Percentiles rank a stretch among this genome's conserved stretches.
Evolutionary conservation across 2,797 vertebrate species (phyloP).

Genomic region (Ctenopoma kingsleyae): DNA sequence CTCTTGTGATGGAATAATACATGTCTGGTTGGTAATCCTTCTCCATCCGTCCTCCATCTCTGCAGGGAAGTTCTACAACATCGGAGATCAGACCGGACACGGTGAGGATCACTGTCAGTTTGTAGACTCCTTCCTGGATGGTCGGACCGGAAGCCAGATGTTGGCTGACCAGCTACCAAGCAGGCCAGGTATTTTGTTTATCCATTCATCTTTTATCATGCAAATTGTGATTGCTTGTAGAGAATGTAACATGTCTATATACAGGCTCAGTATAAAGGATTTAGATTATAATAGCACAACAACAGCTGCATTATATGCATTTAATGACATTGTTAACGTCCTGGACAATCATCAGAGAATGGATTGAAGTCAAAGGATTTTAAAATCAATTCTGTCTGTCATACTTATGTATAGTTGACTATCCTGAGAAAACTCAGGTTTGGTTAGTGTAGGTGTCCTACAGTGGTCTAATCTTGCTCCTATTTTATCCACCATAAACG

Average conservation of each 20-base stretch:
- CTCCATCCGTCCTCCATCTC: constrained; percentile 22
- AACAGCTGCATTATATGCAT: neutral
- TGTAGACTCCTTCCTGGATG: constrained; percentile 97
- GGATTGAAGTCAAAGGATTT: too few relatives aligned
- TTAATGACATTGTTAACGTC: neutral
- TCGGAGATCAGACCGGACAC: constrained; percentile 94
- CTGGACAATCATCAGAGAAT: neutral
- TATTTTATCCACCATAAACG: neutral
- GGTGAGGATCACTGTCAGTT: constrained; percentile 99
- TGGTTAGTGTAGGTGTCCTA: neutral
- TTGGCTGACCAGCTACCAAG: constrained; percentile 87
- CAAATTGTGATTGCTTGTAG: neutral
- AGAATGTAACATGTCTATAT: too few relatives aligned
- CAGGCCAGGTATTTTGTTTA: constrained; percentile 83
- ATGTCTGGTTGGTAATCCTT: neutral
- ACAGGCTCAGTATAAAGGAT: neutral
- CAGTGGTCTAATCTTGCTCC: neutral
- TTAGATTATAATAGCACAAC: neutral
- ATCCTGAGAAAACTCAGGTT: neutral
- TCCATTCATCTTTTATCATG: neutral
- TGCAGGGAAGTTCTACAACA: constrained; percentile 96
- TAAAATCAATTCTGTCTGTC: too few relatives aligned
- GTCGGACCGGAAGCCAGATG: constrained; percentile 90
- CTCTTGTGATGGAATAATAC: too few relatives aligned
- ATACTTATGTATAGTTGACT: too few relatives aligned